phyloP scores from a whole-genome alignment of 2,888 invertebrate genomes.

The Hirtodrosophila duncani region DNA sequence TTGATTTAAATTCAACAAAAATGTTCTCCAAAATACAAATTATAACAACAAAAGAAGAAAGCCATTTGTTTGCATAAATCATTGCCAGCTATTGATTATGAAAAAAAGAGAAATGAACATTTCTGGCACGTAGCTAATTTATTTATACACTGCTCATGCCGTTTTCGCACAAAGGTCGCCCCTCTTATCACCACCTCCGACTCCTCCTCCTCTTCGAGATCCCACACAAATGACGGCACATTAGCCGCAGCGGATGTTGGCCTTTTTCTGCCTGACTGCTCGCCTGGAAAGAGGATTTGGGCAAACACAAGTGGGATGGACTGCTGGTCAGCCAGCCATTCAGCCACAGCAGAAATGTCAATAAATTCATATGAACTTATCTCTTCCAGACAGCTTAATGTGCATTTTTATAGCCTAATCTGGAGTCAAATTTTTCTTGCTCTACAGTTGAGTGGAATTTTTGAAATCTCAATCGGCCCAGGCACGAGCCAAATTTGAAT shows the following conservation, averaged over 20 bases:
- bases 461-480: background rate
- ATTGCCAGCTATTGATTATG: conserved; percentile 39
- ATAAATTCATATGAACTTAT: conserved; percentile 70
- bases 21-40: too few species aligned
- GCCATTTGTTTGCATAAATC: conserved; percentile 44
- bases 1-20: conserved; percentile 52
- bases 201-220: background rate
- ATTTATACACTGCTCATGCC: conserved; percentile 55
- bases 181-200: background rate
- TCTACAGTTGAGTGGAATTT: conserved; percentile 24
- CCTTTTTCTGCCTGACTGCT: conserved; percentile 61
- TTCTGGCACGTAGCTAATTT: conserved; percentile 63
- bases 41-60: conserved; percentile 2
- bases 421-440: conserved; percentile 48
- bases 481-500: conserved; percentile 27
- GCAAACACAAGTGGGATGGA: conserved; percentile 33
- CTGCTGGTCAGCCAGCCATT: conserved; percentile 19
- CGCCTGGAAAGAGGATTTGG: conserved; percentile 28
- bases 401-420: conserved; percentile 62
- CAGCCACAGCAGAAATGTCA: conserved; percentile 49
- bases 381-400: conserved; percentile 69
- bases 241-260: conserved; percentile 68
- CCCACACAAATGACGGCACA: conserved; percentile 58
- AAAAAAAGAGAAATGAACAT: conserved; percentile 22
- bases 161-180: conserved; percentile 51